phyloP scores from a whole-genome alignment of 2,888 invertebrate genomes.

The Papilio protenor region DNA sequence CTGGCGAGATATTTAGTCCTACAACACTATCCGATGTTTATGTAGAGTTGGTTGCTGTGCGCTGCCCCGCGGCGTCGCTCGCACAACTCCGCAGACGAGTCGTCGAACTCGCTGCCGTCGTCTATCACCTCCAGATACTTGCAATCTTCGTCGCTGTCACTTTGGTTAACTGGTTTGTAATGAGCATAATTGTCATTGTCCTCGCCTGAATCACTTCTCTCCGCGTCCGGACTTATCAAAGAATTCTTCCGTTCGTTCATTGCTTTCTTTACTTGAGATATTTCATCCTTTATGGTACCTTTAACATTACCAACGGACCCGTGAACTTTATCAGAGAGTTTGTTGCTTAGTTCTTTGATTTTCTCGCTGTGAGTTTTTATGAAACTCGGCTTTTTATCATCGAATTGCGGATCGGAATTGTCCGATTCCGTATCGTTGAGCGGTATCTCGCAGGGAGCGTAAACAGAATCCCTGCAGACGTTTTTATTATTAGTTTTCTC shows the following conservation, averaged over 20 bases:
- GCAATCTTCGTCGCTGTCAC: conserved; percentile 71
- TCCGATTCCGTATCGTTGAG: conserved; percentile 66
- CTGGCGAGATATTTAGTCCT: conserved; percentile 12
- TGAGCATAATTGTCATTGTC: conserved; percentile 52
- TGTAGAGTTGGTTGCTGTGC: conserved; percentile 39
- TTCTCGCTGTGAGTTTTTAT: conserved; percentile 62
- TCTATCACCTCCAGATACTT: conserved; percentile 77
- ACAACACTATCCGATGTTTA: conserved; percentile 42
- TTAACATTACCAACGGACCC: conserved; percentile 70
- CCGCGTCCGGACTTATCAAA: conserved; percentile 57
- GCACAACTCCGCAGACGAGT: conserved; percentile 40
- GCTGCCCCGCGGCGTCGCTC: conserved; percentile 46
- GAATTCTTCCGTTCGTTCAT: conserved; percentile 63
- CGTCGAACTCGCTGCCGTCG: conserved; percentile 71
- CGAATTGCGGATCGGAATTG: conserved; percentile 54
- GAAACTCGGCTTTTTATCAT: conserved; percentile 54
- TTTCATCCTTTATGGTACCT: conserved; percentile 60
- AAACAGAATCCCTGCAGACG: conserved; percentile 58
- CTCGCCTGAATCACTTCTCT: conserved; percentile 60
- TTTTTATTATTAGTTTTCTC: conserved; percentile 49
- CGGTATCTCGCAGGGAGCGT: conserved; percentile 74
- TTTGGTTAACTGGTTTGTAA: conserved; percentile 63
- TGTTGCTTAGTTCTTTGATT: conserved; percentile 65
- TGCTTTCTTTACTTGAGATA: conserved; percentile 54
- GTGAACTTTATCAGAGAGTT: conserved; percentile 67